Conservation (phyloP, 2,888 invertebrate genomes). For the Ennomos fuscantarius region DNA sequence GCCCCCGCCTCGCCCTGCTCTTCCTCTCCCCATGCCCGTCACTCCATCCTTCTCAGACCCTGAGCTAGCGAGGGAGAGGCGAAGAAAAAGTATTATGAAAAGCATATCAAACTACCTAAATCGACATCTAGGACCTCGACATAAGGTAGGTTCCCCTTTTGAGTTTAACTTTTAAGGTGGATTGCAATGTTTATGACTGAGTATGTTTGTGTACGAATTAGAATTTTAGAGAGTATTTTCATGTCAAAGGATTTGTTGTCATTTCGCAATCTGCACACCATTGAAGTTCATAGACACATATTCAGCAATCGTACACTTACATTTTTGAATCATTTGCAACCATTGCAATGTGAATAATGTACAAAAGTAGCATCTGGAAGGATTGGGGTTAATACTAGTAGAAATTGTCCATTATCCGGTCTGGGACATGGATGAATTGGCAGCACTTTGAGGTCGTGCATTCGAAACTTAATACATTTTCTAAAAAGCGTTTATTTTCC, state of each 20-base stretch:
- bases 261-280: constrained; percentile 6
- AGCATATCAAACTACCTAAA: constrained; percentile 93
- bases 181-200: constrained; percentile 19
- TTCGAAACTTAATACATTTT: not conserved
- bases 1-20: constrained; percentile 57
- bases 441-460: constrained; percentile 8
- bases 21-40: constrained; percentile 64
- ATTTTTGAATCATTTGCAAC: constrained; percentile 21
- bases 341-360: constrained; percentile 52
- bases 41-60: constrained; percentile 85
- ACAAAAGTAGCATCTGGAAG: constrained; percentile 40
- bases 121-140: constrained; percentile 88
- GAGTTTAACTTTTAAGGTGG: not conserved
- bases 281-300: constrained; percentile 2
- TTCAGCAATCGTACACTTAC: constrained; percentile 26
- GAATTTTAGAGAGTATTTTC: not conserved
- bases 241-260: not conserved
- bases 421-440: constrained; percentile 33
- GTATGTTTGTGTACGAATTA: constrained; percentile 19
- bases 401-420: constrained; percentile 33
- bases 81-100: constrained; percentile 93
- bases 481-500: not conserved
- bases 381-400: constrained; percentile 30
- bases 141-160: constrained; percentile 73
- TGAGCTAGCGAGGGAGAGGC: constrained; percentile 84